These are phyloP conservation scores for Oopsacas minuta DNA, from an alignment of 37 sponge, comb jelly and placozoan genomes.

Conservation along the genomic window DNA sequence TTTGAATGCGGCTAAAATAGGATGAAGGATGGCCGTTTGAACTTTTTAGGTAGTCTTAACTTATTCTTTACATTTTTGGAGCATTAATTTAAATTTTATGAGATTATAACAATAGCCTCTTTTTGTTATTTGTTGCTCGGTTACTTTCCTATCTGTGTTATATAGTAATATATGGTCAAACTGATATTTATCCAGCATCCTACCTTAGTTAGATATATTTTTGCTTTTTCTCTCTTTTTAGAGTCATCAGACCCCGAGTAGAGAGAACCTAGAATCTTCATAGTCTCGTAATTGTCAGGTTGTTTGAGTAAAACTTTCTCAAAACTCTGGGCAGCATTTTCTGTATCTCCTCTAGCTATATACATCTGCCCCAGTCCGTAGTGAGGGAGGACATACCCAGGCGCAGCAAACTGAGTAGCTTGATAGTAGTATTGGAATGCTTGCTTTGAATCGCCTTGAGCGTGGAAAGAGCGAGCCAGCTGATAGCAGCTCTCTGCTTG, in stretches of 20 bases:
- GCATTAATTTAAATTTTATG: too few species aligned
- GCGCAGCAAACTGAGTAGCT: constrained; percentile 88
- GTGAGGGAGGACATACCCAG: constrained; percentile 78
- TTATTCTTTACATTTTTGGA: too few species aligned
- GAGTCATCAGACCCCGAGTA: constrained; percentile 50
- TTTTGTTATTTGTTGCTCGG: too few species aligned
- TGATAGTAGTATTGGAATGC: constrained; percentile 99
- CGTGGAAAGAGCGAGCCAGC: constrained; percentile 85
- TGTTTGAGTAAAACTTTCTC: constrained; percentile 78
- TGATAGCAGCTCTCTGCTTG: constrained; percentile 98
- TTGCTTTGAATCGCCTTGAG: constrained; percentile 79
- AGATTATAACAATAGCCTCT: too few species aligned
- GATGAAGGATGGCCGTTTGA: too few species aligned
- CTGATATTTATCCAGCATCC: too few species aligned
- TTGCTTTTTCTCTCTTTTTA: constrained; percentile 67
- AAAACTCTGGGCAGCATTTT: constrained; percentile 78
- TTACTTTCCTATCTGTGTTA: too few species aligned
- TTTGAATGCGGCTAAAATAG: too few species aligned
- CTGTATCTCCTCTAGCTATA: constrained; percentile 56
- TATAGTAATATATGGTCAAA: too few species aligned
- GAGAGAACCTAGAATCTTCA: constrained; percentile 92
- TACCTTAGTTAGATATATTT: constrained; percentile 24
- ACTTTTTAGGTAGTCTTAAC: too few species aligned
- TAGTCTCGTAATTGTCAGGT: constrained; percentile 86
- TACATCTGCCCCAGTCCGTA: constrained; percentile 98